These are phyloP conservation scores for Ornithorhynchus anatinus DNA, from an alignment of 2,113 vertebrate species.

Conservation along the genomic window DNA sequence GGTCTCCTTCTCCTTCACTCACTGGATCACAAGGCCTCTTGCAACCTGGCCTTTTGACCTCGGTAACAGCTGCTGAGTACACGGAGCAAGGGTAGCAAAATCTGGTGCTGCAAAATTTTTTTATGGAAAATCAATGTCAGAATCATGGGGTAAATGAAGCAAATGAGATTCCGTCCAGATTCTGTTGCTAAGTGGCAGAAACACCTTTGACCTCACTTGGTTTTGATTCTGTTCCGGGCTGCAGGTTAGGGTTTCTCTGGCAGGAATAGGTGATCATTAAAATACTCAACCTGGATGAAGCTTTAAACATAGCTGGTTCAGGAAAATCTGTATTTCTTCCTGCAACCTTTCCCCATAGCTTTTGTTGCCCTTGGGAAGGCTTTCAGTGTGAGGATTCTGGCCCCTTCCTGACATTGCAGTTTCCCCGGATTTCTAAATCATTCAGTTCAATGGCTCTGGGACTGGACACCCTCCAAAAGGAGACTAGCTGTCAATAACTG, in stretches of 20 bases:
- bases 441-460: not conserved
- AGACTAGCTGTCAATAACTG: not conserved
- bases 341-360: conserved; percentile 23
- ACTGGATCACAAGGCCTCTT: too few relatives aligned
- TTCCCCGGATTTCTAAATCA: not conserved
- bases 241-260: not conserved
- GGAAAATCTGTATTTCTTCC: conserved; percentile 13
- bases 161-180: not conserved
- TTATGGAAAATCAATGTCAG: conserved; percentile 48
- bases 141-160: conserved; percentile 22
- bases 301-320: conserved; percentile 2
- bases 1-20: too few relatives aligned
- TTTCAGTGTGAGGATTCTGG: not conserved
- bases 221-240: conserved; percentile 7
- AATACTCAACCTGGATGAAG: not conserved
- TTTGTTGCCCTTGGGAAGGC: not conserved
- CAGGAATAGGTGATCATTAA: not conserved
- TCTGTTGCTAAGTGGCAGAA: not conserved
- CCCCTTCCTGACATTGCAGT: not conserved
- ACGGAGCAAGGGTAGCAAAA: too few relatives aligned
- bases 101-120: too few relatives aligned
- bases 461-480: not conserved
- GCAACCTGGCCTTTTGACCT: too few relatives aligned
- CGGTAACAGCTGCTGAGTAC: too few relatives aligned
- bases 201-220: not conserved